Percentiles rank a stretch among this genome's conserved stretches.
phyloP scores from a whole-genome alignment of 2,797 vertebrate genomes.

The Epinephelus coioides region DNA sequence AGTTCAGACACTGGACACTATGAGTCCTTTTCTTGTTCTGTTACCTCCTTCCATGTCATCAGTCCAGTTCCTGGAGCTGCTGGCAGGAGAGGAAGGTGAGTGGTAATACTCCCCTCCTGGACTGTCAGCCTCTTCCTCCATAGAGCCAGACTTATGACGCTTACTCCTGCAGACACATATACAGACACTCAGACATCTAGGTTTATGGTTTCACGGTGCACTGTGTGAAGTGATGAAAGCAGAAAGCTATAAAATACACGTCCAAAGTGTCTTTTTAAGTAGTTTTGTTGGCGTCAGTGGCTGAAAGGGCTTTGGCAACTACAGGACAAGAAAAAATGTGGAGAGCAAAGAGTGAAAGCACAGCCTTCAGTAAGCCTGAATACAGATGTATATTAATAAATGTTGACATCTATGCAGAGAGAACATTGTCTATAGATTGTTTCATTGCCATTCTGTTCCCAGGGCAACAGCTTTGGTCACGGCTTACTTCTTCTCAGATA shows the following conservation, averaged over 20 bases:
- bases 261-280: background rate
- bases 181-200: conserved; percentile 9
- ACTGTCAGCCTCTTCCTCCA: conserved; percentile 98
- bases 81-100: conserved; percentile 95
- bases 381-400: no score
- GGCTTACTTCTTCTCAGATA: no score
- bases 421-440: no score
- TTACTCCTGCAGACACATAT: conserved; percentile 89
- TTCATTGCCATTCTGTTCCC: no score
- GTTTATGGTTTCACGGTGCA: background rate
- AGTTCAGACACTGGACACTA: background rate
- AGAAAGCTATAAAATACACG: background rate
- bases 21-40: background rate
- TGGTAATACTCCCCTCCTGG: conserved; percentile 97
- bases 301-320: background rate
- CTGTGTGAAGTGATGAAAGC: background rate
- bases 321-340: background rate
- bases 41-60: conserved; percentile 98
- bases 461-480: no score
- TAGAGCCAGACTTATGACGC: conserved; percentile 96
- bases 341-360: background rate
- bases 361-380: background rate
- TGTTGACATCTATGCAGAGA: no score
- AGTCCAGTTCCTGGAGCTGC: conserved; percentile 97
- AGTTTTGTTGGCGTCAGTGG: background rate